Evolutionary conservation across 2,113 vertebrate genomes (phyloP).

Genomic region (Garra rufa): DNA sequence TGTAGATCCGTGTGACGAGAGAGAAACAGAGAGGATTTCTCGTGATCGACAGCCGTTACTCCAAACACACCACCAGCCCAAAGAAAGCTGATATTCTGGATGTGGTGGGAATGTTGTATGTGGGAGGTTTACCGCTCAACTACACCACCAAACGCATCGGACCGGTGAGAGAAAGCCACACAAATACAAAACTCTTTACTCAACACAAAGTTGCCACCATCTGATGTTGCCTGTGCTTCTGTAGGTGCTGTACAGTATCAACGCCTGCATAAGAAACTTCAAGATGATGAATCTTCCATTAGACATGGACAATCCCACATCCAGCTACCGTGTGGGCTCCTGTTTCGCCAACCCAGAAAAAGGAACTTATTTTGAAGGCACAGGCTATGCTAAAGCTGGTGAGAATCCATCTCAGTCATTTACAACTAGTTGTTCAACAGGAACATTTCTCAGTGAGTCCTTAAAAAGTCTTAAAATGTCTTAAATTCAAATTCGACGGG

Average conservation of each 20-base stretch:
- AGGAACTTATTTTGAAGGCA: constrained; percentile 92
- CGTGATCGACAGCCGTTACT: constrained; percentile 78
- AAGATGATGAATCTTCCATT: constrained; percentile 81
- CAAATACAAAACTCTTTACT: background rate
- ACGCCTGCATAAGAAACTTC: constrained; percentile 88
- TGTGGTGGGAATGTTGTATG: constrained; percentile 90
- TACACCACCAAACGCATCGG: constrained; percentile 94
- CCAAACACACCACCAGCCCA: constrained; percentile 85
- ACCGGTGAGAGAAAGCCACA: constrained; percentile 84
- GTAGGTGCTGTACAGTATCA: constrained; percentile 90
- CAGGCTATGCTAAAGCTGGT: constrained; percentile 95
- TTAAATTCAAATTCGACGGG: too few relatives aligned
- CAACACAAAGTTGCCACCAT: background rate
- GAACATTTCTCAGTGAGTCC: too few relatives aligned
- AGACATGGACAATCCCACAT: constrained; percentile 84
- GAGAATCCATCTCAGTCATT: too few relatives aligned
- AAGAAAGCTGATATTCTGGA: constrained; percentile 94
- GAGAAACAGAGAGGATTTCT: constrained; percentile 85
- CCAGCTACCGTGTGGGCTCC: constrained; percentile 84
- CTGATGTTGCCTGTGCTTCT: background rate
- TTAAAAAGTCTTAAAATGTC: too few relatives aligned
- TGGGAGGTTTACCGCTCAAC: constrained; percentile 91
- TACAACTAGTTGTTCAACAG: background rate
- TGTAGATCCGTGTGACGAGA: constrained; percentile 84
- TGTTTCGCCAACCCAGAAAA: constrained; percentile 85